Evolutionary conservation across 1,140 invertebrate species (phyloP), one percentile per base, ranked within the genome.

Genomic region (Sitobion miscanthi): DNA sequence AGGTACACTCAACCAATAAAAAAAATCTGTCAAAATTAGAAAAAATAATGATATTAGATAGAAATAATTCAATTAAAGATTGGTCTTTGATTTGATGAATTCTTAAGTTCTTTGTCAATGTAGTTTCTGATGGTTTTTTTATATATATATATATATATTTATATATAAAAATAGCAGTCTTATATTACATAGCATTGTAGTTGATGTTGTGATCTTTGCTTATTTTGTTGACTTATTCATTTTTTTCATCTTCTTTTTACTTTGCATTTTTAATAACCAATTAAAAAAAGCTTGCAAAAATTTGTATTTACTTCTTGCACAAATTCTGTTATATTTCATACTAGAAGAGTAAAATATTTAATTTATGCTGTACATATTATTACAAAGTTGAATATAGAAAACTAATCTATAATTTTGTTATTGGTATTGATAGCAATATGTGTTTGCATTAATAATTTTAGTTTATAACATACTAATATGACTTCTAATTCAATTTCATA

Each of bases 171-270:
- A 45, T 85, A 85, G 38, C 30, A 21, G 83, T 49, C 17, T 38
- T 49, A 86, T 14, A 87, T 87, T 87, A 87, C 85, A 49, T 87
- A n/a, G 9, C 23, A 47, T 87, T 88, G 25, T 49, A 52, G 45
- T 88, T 52, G 30, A 88, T 88, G 21, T 83, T 45, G 42, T 54
- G 38, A 54, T 88, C 14, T 90, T 90, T 90, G 88, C 88, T 90
- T 90, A 38, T 90, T 57, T 11, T 89, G 5, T 62, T 49, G 2
- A 42, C 23, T 42, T 23, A 11, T 2, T 52, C 8, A 9, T 52
- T 54, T 57, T 57, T 90, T 54, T 9, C 25, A 38, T 90, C 88
- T 90, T 90, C 88, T 90, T 11, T 57, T 62, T 52, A 57, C 88
- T 90, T 62, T 57, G 88, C 52, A 62, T 57, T 57, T 17, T 42